Percentiles rank a stretch among this genome's conserved stretches.
These are phyloP conservation scores for Mormyrus iriodes DNA, from an alignment of 2,113 vertebrate genomes.

Conservation along the genomic window DNA sequence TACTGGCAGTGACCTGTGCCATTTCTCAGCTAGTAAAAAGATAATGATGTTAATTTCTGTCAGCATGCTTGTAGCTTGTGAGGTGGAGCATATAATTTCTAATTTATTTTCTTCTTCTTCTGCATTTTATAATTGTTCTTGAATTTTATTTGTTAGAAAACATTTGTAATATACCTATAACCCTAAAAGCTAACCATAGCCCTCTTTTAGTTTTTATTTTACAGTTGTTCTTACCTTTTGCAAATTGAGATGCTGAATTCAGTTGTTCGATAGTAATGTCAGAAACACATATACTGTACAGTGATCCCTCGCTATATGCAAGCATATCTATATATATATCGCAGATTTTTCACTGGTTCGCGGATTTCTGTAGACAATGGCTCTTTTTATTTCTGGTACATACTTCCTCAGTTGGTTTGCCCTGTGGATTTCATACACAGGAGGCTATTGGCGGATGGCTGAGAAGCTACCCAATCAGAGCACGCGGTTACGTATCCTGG, in stretches of 20 bases:
- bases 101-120: background rate
- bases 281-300: background rate
- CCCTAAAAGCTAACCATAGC: background rate
- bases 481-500: no score
- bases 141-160: background rate
- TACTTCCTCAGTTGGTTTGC: no score
- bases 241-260: background rate
- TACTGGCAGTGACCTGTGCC: constrained; percentile 9
- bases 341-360: no score
- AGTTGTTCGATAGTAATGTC: background rate
- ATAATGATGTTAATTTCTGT: background rate
- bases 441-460: no score
- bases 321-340: no score
- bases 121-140: background rate
- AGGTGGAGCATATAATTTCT: background rate
- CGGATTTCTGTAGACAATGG: no score
- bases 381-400: no score
- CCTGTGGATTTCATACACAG: no score
- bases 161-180: background rate
- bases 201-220: background rate
- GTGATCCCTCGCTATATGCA: no score
- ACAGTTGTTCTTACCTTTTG: background rate
- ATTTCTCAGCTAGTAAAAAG: constrained; percentile 6
- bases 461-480: no score
- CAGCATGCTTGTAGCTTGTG: background rate